Base-by-base conservation (phyloP, 2,797 vertebrate species). In the Labeo calbasu region DNA sequence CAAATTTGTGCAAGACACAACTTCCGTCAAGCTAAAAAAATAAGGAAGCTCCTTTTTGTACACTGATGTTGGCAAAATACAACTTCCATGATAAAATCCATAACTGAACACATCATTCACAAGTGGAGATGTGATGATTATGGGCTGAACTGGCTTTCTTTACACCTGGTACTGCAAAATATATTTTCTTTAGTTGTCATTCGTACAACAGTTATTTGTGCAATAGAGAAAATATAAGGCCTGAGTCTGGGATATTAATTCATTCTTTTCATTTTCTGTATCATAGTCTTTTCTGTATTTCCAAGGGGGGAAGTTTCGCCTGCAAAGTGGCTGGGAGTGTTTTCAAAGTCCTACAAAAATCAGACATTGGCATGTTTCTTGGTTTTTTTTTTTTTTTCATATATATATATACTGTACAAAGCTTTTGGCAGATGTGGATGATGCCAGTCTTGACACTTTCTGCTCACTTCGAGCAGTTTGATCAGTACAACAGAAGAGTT, bases 151-250 rank as follows among this genome's bases (percentile, higher is more conserved):
- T 95, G 94, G 17, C 19, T 92, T 93, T 95, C 96, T 97, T 97
- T 95, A 98, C 96, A 97, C 97, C 96, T 96, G 97, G 97, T 99
- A 98, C 96, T 98, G 97, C 97, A 99, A 99, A 99, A 99, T 99
- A 99, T 95, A 98, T 96, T 96, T 98, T 98, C 97, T 98, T 97
- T 96, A 96, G 96, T 97, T 95, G 94, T 98, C 96, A 97, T 95
- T 96, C 95, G 94, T 96, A 97, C 95, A 99, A 99, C 94, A 97
- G 96, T 96, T 98, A 96, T 96, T 96, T 98, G 97, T 99, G 97
- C 97, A 99, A 96, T 97, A 98, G 97, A 98, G 96, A 96, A 98
- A 97, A 99, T 96, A 96, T 99, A 99, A 99, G 97, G 98, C 98
- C 98, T 97, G 97, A 97, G 98, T 98, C 96, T 97, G 96, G 97